These are phyloP conservation scores for Thecophora atra DNA, from an alignment of 2,888 invertebrate genomes.

Conservation along the genomic window DNA sequence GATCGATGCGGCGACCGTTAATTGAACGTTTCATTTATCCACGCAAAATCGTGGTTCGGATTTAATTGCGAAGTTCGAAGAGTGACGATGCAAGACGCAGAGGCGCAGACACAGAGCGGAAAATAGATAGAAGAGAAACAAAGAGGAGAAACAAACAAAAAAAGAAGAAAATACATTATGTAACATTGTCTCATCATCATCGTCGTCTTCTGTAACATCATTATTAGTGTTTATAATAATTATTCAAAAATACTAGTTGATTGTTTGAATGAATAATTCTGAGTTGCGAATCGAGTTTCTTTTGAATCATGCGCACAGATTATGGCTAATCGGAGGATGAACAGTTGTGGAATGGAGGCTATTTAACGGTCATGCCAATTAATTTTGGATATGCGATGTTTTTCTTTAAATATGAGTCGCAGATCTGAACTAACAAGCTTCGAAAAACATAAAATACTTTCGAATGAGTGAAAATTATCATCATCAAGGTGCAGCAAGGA, in stretches of 20 bases:
- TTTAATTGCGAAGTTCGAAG: background rate
- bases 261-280: background rate
- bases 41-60: background rate
- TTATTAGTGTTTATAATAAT: slow-evolving; percentile 1
- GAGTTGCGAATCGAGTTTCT: background rate
- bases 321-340: background rate
- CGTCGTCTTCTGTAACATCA: slow-evolving; percentile 15
- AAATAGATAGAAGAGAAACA: slow-evolving; percentile 39
- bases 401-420: too few relatives aligned
- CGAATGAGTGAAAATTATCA: too few relatives aligned
- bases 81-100: slow-evolving; percentile 18
- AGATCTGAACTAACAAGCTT: too few relatives aligned
- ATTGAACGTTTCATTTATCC: background rate
- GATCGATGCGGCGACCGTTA: background rate
- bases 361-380: too few relatives aligned
- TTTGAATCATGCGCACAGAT: background rate
- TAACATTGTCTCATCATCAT: slow-evolving; percentile 42
- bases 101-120: slow-evolving; percentile 13
- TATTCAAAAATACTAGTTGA: background rate
- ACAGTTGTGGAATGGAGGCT: background rate
- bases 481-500: too few relatives aligned
- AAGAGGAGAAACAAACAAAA: slow-evolving; percentile 43
- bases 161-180: slow-evolving; percentile 48
- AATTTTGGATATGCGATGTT: too few relatives aligned
- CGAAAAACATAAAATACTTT: too few relatives aligned